Evolutionary conservation across 2,797 vertebrate species (phyloP), one percentile per base, ranked within the genome.

Genomic region (Centropyge bicolor): DNA sequence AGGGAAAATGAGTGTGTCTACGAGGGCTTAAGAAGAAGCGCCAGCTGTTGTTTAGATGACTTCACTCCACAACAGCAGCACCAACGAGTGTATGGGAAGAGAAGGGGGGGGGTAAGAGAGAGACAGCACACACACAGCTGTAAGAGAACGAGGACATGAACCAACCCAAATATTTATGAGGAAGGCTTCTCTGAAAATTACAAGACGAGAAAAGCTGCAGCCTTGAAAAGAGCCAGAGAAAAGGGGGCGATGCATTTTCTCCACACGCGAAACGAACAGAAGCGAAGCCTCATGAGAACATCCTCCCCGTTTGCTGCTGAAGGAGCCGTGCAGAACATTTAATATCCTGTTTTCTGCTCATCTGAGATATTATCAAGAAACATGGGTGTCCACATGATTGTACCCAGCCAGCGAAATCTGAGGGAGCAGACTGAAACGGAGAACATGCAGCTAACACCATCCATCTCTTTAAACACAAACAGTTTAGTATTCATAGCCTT

Each of bases 111-210:
- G 20, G 24, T 40, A 14, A 55, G 13, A 38, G 6, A 43, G 0
- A 38, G 45, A 60, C 22, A 35, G 19, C 64, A 54, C 48, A 22
- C 70, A 56, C 62, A 60, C 61, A 76, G 65, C 76, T 74, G 76
- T 68, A 81, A 80, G 77, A 56, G 60, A 82, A 76, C 1, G 14
- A 84, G 78, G 80, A 72, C 71, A 72, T 17, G 2, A 86, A 90
- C 88, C 79, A 91, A 91, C 48, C 85, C 85, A 92, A 93, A 94
- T 94, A 93, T 94, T 94, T 91, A 93, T 88, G 86, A 90, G 87
- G 75, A 83, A 84, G 70, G 45, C 79, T 63, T 51, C 76, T 86
- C 76, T 65, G 76, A 81, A 88, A 84, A 77, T 70, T 17, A 70
- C 59, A 77, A 57, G 65, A 75, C 0, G 38, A 76, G 68, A 80